These are phyloP conservation scores for Fopius arisanus DNA, from an alignment of 1,140 invertebrate species.

Conservation along the genomic window DNA sequence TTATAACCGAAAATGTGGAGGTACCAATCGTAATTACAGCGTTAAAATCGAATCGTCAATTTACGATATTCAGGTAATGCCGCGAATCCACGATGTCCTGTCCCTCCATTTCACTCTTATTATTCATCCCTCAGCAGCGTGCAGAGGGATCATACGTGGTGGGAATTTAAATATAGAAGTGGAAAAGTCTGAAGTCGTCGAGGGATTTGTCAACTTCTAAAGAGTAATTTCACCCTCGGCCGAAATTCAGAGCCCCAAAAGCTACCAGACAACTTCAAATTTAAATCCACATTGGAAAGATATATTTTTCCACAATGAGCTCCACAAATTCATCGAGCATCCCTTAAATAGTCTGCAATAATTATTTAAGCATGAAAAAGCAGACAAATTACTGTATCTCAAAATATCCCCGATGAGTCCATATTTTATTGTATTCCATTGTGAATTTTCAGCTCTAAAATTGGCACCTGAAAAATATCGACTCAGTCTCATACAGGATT, in stretches of 20 bases:
- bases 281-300: neutral
- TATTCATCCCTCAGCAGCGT: neutral
- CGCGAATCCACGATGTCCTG: neutral
- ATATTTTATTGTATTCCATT: too few relatives aligned
- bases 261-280: neutral
- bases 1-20: too few relatives aligned
- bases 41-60: neutral
- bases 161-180: neutral
- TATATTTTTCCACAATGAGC: too few relatives aligned
- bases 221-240: neutral
- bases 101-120: neutral
- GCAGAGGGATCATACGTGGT: neutral
- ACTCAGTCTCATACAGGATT: too few relatives aligned
- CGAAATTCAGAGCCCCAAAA: neutral
- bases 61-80: neutral
- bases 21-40: too few relatives aligned
- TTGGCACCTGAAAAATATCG: too few relatives aligned
- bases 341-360: too few relatives aligned
- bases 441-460: too few relatives aligned
- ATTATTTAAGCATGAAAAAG: too few relatives aligned
- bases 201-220: neutral
- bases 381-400: too few relatives aligned
- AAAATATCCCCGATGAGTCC: too few relatives aligned
- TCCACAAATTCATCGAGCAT: too few relatives aligned
- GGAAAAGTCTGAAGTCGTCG: neutral